Percentiles rank a stretch among this genome's conserved stretches.
These are phyloP conservation scores for Heliopora coerulea DNA, from an alignment of 92 coral and sea anemone genomes.

Conservation along the genomic window DNA sequence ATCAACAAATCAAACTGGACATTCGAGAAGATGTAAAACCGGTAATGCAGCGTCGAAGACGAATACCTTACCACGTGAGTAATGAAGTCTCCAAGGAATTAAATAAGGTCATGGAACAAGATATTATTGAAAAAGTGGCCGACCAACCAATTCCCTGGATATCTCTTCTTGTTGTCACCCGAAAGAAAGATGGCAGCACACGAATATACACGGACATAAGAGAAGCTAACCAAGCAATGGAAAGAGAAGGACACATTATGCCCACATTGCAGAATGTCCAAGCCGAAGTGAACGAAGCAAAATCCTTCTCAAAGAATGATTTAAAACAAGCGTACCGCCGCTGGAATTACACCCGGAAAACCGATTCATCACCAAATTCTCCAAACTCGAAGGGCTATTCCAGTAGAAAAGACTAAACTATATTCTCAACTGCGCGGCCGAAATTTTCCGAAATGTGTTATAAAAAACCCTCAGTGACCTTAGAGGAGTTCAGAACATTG, in stretches of 20 bases:
- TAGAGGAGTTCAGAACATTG: slow-evolving; percentile 26
- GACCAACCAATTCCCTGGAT: slow-evolving; percentile 32
- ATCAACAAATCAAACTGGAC: slow-evolving; percentile 19
- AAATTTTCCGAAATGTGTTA: slow-evolving; percentile 30
- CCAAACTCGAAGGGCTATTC: slow-evolving; percentile 21
- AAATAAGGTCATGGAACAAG: background rate
- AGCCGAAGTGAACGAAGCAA: slow-evolving; percentile 23
- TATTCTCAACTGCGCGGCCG: slow-evolving; percentile 29
- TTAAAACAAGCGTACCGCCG: slow-evolving; percentile 16
- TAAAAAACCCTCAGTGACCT: slow-evolving; percentile 25
- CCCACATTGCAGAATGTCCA: background rate
- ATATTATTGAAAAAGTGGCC: slow-evolving; percentile 14
- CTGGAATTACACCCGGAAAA: background rate
- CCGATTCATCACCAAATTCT: slow-evolving; percentile 44
- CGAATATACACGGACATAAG: slow-evolving; percentile 58
- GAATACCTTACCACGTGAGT: slow-evolving; percentile 9
- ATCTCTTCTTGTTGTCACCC: slow-evolving; percentile 9
- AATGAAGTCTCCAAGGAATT: background rate
- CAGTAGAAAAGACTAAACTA: slow-evolving; percentile 38
- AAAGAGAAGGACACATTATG: slow-evolving; percentile 22
- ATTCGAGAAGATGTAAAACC: slow-evolving; percentile 30
- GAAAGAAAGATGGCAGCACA: slow-evolving; percentile 56
- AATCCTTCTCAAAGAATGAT: slow-evolving; percentile 9
- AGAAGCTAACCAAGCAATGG: slow-evolving; percentile 63
- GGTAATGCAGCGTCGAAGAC: slow-evolving; percentile 10